These are phyloP conservation scores for Marasmarcha lunaedactyla DNA, from an alignment of 2,888 invertebrate genomes.

Conservation along the genomic window DNA sequence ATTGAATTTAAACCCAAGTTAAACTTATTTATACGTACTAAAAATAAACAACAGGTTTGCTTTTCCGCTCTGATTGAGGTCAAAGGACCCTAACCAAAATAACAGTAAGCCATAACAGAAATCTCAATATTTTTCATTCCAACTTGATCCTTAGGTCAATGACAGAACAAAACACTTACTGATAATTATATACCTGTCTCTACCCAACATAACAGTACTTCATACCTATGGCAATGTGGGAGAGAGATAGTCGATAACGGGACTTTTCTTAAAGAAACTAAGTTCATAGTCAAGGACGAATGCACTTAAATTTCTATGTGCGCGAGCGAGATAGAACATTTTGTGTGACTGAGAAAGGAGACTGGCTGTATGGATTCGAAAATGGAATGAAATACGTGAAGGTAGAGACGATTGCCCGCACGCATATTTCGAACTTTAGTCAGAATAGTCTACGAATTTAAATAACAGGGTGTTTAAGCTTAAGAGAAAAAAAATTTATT, in stretches of 20 bases:
- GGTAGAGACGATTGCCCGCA: too few relatives aligned
- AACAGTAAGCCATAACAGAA: conserved; percentile 42
- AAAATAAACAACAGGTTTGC: too few relatives aligned
- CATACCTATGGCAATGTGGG: conserved; percentile 14
- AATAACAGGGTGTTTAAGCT: too few relatives aligned
- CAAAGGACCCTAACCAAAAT: conserved; percentile 31
- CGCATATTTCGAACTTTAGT: too few relatives aligned
- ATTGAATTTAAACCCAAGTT: too few relatives aligned
- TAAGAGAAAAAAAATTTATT: too few relatives aligned
- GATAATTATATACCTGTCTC: conserved; percentile 34
- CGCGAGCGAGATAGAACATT: conserved; percentile 26
- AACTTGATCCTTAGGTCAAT: conserved; percentile 55
- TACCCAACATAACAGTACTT: conserved; percentile 18
- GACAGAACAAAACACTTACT: conserved; percentile 44
- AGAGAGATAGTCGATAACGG: conserved; percentile 44
- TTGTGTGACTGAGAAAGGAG: conserved; percentile 24
- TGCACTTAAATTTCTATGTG: conserved; percentile 35
- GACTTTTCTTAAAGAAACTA: conserved; percentile 38
- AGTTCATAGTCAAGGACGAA: conserved; percentile 58
- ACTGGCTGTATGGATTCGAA: conserved; percentile 29
- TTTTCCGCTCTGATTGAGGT: conserved; percentile 19
- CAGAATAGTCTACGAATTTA: too few relatives aligned
- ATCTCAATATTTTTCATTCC: conserved; percentile 37
- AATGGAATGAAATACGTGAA: conserved; percentile 21
- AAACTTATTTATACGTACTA: too few relatives aligned